Evolutionary conservation across 2,888 invertebrate genomes (phyloP), one percentile per base, ranked within the genome.

Genomic region (Netelia inedita): DNA sequence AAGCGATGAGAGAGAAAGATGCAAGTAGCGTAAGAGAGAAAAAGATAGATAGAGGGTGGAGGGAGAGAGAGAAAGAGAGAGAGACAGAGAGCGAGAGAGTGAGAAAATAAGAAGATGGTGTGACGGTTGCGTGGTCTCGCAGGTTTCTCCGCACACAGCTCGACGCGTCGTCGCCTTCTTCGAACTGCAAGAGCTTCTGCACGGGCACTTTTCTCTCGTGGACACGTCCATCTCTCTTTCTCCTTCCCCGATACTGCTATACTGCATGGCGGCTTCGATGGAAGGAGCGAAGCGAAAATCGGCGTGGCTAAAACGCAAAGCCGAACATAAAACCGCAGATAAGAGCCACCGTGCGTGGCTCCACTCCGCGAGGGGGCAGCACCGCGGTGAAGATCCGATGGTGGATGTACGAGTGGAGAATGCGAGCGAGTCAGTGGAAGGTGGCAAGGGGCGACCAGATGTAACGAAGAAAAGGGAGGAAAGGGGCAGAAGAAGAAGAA

Each of bases 291-390:
- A 74, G 84, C 79, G 75, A 82, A 72, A 85, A 88, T 88, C 87
- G 85, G 86, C 85, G 85, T 84, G 88, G 88, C 88, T 83, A 87
- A 90, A 90, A 90, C 91, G 92, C 89, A 92, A 92, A 92, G 92
- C 91, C 89, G 91, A 90, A 89, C 91, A 91, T 91, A 92, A 92
- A 92, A 91, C 90, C 89, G 88, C 90, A 91, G 92, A 92, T 92
- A 92, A 92, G 90, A 91, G 90, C 90, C 89, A 90, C 90, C 89
- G 91, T 87, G 82, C 74, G 84, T 69, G 61, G 78, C 80, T 79
- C 76, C 55, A 19, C 76, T 43, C 53, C 61, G 59, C 76, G 16
- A 57, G 63, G 71, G 65, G 55, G n/a, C 72, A 50, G 19, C 35
- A 69, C 41, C 21, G 41, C 35, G 11, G 63, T 46, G 46, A 46